phyloP scores from a whole-genome alignment of 2,888 invertebrate species.

The Rugalucina vietnamica region DNA sequence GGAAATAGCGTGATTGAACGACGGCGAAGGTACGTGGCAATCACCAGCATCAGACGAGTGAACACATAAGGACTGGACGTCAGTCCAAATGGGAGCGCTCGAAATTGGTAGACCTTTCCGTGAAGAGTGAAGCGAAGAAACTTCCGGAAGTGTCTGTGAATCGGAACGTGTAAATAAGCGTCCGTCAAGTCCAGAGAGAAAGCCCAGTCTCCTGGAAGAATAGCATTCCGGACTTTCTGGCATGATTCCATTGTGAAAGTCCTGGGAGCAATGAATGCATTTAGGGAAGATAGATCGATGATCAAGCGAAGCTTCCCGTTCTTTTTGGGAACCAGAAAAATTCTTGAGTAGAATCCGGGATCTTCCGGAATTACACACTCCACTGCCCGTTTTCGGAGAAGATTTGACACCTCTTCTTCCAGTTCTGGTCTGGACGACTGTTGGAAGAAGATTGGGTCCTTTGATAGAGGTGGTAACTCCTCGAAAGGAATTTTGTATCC shows the following conservation, averaged over 20 bases:
- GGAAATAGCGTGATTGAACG: not conserved
- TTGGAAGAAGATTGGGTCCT: not conserved
- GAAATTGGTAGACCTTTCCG: not conserved
- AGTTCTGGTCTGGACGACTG: not conserved
- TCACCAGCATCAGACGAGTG: not conserved
- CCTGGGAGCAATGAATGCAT: not conserved
- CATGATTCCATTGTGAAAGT: not conserved
- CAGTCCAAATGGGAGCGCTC: not conserved
- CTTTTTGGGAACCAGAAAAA: slow-evolving; percentile 13
- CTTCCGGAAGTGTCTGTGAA: too few relatives aligned
- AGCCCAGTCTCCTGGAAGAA: not conserved
- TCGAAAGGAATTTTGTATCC: not conserved
- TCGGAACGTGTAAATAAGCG: not conserved
- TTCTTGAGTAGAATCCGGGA: not conserved
- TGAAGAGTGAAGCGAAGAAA: too few relatives aligned
- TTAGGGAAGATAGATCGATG: not conserved
- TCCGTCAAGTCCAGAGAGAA: not conserved
- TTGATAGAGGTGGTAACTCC: not conserved
- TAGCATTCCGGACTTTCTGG: not conserved
- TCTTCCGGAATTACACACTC: not conserved
- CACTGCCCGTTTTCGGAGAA: slow-evolving; percentile 1
- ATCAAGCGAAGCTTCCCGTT: not conserved
- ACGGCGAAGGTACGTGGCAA: not conserved
- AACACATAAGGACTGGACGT: not conserved
- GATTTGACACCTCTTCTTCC: not conserved